phyloP scores from a whole-genome alignment of 2,888 invertebrate genomes.

The Nowickia ferox region DNA sequence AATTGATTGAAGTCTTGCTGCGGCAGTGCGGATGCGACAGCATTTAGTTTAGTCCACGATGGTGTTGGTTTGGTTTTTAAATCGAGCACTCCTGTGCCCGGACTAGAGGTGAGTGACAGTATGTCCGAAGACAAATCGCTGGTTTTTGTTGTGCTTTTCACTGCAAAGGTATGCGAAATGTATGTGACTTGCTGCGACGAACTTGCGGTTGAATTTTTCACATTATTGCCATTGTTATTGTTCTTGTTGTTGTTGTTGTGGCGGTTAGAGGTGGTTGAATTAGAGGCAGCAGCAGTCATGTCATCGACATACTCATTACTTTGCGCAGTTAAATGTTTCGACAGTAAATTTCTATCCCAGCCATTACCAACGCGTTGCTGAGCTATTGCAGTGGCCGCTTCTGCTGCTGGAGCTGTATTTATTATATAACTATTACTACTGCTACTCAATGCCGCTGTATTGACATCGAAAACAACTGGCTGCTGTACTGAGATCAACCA shows the following conservation, averaged over 20 bases:
- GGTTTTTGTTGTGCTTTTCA: conserved; percentile 53
- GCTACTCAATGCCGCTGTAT: conserved; percentile 60
- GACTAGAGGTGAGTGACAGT: conserved; percentile 63
- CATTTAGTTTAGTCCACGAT: conserved; percentile 54
- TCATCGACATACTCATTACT: conserved; percentile 48
- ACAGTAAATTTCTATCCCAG: conserved; percentile 70
- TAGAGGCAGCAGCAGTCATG: conserved; percentile 27
- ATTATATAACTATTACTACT: conserved; percentile 54
- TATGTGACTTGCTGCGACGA: conserved; percentile 16
- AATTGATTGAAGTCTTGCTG: conserved; percentile 77
- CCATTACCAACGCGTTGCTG: neutral
- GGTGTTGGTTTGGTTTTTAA: conserved; percentile 60
- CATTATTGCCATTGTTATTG: conserved; percentile 56
- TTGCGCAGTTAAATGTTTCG: conserved; percentile 44
- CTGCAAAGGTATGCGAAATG: conserved; percentile 18
- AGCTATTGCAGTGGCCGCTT: neutral
- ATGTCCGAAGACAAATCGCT: conserved; percentile 59
- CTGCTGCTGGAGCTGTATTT: conserved; percentile 41
- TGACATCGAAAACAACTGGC: conserved; percentile 74
- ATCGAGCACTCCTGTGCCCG: conserved; percentile 58
- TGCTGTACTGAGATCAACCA: conserved; percentile 83
- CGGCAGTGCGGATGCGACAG: conserved; percentile 69
- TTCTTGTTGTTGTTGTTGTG: conserved; percentile 30
- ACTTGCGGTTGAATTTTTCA: conserved; percentile 66
- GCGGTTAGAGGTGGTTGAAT: conserved; percentile 51